Conservation (phyloP, 1,140 invertebrate species). For the Calliphora vicina region DNA sequence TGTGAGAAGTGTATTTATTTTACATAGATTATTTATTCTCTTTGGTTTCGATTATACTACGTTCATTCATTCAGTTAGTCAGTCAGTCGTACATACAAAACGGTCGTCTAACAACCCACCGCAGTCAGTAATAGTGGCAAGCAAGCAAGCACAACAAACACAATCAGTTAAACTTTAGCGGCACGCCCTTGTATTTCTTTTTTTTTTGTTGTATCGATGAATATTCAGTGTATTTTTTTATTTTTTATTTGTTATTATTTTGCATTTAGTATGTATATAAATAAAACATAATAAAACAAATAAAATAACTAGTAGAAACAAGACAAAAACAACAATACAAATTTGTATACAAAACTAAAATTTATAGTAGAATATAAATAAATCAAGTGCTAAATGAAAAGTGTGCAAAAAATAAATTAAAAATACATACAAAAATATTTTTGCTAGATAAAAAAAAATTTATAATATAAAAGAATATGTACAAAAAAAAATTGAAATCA, state of each 20-base stretch:
- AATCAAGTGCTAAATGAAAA: not conserved
- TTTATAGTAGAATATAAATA: not conserved
- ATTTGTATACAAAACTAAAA: not conserved
- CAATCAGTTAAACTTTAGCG: slow-evolving; percentile 1
- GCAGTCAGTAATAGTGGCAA: slow-evolving; percentile 3
- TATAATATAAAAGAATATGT: not conserved
- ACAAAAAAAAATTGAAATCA: not conserved
- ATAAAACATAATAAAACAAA: not conserved
- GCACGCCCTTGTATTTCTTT: slow-evolving; percentile 22
- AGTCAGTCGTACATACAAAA: not conserved
- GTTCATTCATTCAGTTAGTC: not conserved
- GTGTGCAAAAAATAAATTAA: not conserved
- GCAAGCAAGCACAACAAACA: slow-evolving; percentile 21
- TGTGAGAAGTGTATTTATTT: not conserved
- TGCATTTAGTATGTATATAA: not conserved
- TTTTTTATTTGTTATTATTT: not conserved
- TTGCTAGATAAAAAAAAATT: not conserved
- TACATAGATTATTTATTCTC: slow-evolving; percentile 1
- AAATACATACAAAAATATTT: not conserved
- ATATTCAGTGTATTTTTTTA: not conserved
- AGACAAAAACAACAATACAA: not conserved
- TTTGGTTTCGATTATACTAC: not conserved
- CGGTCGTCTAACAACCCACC: not conserved
- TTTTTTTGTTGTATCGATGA: not conserved
- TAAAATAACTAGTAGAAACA: not conserved